Conservation (phyloP, 2,113 vertebrate genomes). For the Lethenteron reissneri region DNA sequence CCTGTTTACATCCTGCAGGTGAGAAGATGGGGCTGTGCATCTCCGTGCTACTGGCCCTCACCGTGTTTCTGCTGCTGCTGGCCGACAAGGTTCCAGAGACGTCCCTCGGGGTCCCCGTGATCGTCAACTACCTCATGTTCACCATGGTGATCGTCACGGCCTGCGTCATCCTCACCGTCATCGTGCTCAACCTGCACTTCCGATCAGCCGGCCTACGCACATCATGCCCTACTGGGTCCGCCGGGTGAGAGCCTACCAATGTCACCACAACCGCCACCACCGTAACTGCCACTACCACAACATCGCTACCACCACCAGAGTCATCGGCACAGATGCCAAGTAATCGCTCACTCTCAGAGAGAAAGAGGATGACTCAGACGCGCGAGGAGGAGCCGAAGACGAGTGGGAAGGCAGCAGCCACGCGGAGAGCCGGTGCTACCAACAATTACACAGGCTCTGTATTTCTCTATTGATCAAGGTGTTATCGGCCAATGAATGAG, state of each 20-base stretch:
- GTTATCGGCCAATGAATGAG: too few species aligned
- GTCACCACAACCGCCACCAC: background rate
- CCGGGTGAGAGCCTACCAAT: slow-evolving; percentile 34
- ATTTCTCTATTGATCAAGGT: too few species aligned
- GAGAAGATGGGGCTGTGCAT: slow-evolving; percentile 79
- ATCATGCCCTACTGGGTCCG: slow-evolving; percentile 56
- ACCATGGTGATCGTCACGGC: slow-evolving; percentile 65
- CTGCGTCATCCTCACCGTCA: slow-evolving; percentile 62
- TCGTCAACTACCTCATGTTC: slow-evolving; percentile 72
- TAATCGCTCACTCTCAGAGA: background rate
- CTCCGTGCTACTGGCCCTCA: slow-evolving; percentile 59
- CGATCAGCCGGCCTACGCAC: slow-evolving; percentile 54
- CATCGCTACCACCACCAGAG: background rate
- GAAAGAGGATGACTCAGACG: too few species aligned
- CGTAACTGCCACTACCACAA: background rate
- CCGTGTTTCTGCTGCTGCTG: slow-evolving; percentile 63
- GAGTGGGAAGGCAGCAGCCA: too few species aligned
- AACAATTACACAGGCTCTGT: too few species aligned
- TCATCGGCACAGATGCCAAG: background rate
- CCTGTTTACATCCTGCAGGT: slow-evolving; percentile 20
- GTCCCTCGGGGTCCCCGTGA: slow-evolving; percentile 53
- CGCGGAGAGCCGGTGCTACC: too few species aligned
- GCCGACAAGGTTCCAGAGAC: slow-evolving; percentile 67
- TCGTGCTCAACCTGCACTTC: slow-evolving; percentile 64
- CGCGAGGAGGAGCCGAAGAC: too few species aligned